Base-by-base conservation (phyloP, 2,797 vertebrate species). In the Etheostoma perlongum region DNA sequence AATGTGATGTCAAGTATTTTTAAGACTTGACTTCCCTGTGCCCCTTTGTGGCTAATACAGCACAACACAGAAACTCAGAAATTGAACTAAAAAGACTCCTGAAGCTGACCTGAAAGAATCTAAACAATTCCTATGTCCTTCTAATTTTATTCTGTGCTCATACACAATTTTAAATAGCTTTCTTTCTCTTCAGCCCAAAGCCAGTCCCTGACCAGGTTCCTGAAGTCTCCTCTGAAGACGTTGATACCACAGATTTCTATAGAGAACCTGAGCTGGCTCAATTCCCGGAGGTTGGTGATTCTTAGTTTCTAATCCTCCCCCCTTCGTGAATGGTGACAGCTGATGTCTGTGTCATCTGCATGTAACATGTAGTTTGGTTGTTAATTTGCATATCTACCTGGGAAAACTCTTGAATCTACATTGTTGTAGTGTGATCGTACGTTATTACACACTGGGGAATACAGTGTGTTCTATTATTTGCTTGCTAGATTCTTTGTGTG, bases 201-300 rank as follows among this genome's bases (percentile, higher is more conserved):
- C 14, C 36, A 3, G 6, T 55, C 44, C 3, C 27, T 15, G 85
- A 90, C 19, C 27, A 75, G 12, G 19, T 15, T 15, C 59, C 80
- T 42, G 86, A 86, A 42, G 46, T 23, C 61, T n/a, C 76, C 2
- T 13, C 49, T 67, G 78, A 83, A 49, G 86, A 83, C 11, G 0
- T 8, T 7, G 79, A 91, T 18, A 2, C 40, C 2, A 21, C 44
- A 1, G 76, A 78, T 63, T 65, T 44, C 49, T n/a, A 8, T 13
- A 47, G 5, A 47, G 85, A 83, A 40, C 47, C 79, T 25, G 78
- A 87, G 54, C 49, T 78, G 1, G 36, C 74, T 30, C 64, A 85
- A 2, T 91, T 95, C 68, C 94, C 94, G 33, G 93, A 95, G 90
- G 95, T 95, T 51, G 13, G 85, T 82, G 21, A 59, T 52, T 72